These are phyloP conservation scores for Pristionchus japonicus DNA, from an alignment of 2,888 invertebrate species.

Conservation along the genomic window DNA sequence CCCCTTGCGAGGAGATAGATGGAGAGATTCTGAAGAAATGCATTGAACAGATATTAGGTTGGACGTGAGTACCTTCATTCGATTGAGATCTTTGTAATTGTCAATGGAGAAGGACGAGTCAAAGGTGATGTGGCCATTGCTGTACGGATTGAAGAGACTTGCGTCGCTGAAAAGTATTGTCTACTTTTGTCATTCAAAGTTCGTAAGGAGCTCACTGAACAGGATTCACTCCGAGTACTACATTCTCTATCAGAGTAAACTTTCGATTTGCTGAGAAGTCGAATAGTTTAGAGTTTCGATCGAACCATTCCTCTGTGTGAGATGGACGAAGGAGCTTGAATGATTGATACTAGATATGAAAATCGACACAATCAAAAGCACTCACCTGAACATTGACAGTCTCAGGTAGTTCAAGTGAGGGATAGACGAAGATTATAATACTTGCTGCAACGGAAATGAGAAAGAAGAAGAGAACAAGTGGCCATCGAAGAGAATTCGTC, in stretches of 20 bases:
- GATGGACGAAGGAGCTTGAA: constrained; percentile 10
- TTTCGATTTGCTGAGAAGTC: constrained; percentile 9
- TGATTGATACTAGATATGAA: background rate
- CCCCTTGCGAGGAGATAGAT: background rate
- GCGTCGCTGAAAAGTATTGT: background rate
- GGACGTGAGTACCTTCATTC: background rate
- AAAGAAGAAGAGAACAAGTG: background rate
- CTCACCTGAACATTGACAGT: constrained; percentile 41
- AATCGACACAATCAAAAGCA: background rate
- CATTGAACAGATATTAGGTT: background rate
- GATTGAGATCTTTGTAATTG: constrained; percentile 11
- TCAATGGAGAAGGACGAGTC: constrained; percentile 7
- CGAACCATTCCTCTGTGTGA: constrained; percentile 45
- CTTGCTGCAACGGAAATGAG: background rate
- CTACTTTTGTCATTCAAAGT: background rate
- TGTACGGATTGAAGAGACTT: constrained; percentile 43
- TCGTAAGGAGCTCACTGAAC: constrained; percentile 1
- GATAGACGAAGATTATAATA: constrained; percentile 19
- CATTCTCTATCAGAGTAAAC: constrained; percentile 25
- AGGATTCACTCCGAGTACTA: constrained; percentile 33
- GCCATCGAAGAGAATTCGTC: constrained; percentile 1
- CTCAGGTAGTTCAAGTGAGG: constrained; percentile 17
- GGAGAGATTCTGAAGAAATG: background rate
- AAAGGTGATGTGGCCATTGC: constrained; percentile 21
- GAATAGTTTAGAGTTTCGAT: constrained; percentile 25